Evolutionary conservation across 2,888 invertebrate species (phyloP).

Genomic region (Incurvaria masculella): DNA sequence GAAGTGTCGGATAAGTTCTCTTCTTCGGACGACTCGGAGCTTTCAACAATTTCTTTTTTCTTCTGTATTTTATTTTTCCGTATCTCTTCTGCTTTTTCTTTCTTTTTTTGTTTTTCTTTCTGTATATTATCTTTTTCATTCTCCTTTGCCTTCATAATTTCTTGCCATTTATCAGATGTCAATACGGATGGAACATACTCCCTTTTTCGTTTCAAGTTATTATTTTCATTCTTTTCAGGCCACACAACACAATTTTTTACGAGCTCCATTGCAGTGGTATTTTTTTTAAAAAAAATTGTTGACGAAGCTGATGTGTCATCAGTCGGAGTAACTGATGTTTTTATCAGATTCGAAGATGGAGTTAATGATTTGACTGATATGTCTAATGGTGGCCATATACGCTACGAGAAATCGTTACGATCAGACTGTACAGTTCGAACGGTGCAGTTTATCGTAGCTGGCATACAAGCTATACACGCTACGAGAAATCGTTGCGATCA

Average conservation of each 20-base stretch:
- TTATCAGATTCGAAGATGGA: too few relatives aligned
- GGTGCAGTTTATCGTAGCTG: too few relatives aligned
- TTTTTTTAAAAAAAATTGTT: too few relatives aligned
- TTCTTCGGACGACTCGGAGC: slow-evolving; percentile 3
- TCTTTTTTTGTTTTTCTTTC: slow-evolving; percentile 3
- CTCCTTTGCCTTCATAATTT: slow-evolving; percentile 8
- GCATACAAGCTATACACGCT: too few relatives aligned
- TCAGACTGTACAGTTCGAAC: too few relatives aligned
- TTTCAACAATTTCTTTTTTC: not conserved
- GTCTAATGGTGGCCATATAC: too few relatives aligned
- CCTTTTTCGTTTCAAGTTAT: slow-evolving; percentile 1
- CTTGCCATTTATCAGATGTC: slow-evolving; percentile 7
- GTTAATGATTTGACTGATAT: too few relatives aligned
- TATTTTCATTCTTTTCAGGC: slow-evolving; percentile 5
- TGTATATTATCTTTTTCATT: slow-evolving; percentile 3
- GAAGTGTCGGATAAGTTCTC: not conserved
- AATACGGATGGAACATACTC: slow-evolving; percentile 7
- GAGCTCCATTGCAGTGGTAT: not conserved
- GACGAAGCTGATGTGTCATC: too few relatives aligned
- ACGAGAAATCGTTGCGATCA: too few relatives aligned
- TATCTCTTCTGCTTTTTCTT: not conserved
- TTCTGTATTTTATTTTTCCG: not conserved
- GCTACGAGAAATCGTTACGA: too few relatives aligned
- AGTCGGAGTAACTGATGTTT: too few relatives aligned
- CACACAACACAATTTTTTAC: slow-evolving; percentile 2